These are phyloP conservation scores for Sarcoramphus papa DNA, from an alignment of 2,797 vertebrate species.

Conservation along the genomic window DNA sequence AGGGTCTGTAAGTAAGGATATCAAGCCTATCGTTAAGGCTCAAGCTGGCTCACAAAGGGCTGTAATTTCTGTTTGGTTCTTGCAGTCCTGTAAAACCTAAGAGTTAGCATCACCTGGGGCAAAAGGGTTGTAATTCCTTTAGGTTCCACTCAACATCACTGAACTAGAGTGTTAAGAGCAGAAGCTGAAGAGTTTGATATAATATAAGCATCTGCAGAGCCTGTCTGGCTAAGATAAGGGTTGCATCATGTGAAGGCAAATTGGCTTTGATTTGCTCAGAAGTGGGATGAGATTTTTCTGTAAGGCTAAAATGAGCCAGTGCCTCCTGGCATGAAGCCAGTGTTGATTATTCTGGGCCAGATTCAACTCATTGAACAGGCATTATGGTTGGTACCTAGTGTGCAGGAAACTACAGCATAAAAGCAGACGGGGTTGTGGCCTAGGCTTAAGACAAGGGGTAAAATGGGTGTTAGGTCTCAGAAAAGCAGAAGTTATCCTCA, in stretches of 20 bases:
- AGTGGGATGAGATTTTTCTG: neutral
- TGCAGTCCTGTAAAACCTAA: neutral
- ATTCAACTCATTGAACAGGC: neutral
- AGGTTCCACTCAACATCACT: neutral
- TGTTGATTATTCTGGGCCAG: neutral
- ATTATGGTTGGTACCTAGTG: neutral
- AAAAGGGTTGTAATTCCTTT: neutral
- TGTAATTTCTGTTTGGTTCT: neutral
- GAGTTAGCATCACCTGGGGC: neutral
- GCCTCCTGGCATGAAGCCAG: neutral
- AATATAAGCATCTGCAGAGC: neutral
- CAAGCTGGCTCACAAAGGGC: neutral
- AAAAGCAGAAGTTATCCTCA: neutral
- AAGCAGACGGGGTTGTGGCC: neutral
- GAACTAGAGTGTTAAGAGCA: neutral
- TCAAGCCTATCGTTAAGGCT: neutral
- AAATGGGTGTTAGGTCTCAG: neutral
- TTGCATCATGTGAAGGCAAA: neutral
- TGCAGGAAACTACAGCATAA: neutral
- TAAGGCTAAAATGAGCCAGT: neutral
- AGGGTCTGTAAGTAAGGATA: neutral
- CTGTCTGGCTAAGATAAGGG: neutral
- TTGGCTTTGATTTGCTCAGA: neutral
- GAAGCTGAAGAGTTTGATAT: neutral
- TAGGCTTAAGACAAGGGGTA: neutral